A percentile compares a stretch with the other conserved stretches of the same genome.
Conservation (phyloP, 2,888 invertebrate species). For the Metacarcinus magister region DNA sequence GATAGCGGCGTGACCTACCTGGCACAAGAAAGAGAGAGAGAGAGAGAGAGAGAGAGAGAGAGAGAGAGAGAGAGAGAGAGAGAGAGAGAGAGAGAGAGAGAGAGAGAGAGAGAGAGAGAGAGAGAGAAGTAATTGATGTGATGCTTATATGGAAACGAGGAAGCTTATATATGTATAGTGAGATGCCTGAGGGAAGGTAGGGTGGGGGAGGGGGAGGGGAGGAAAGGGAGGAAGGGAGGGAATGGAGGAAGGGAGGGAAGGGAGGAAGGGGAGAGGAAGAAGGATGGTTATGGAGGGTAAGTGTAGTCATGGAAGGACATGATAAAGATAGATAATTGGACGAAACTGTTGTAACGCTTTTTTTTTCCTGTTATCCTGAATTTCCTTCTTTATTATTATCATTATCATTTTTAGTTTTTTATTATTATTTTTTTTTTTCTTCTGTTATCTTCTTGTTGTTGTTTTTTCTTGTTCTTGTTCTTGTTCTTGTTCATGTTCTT, state of each 20-base stretch:
- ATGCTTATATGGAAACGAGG: not conserved
- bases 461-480: no score
- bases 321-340: not conserved
- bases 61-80: not conserved
- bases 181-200: not conserved
- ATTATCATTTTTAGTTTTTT: not conserved
- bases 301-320: not conserved
- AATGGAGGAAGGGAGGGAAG: not conserved
- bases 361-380: no score
- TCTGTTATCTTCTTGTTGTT: no score
- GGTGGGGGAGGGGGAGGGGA: not conserved
- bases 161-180: not conserved
- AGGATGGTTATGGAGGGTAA: not conserved
- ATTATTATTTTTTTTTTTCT: no score
- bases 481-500: no score
- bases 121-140: not conserved
- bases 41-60: not conserved
- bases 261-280: not conserved
- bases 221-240: not conserved
- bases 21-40: not conserved
- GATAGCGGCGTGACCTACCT: constrained; percentile 16
- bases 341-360: no score
- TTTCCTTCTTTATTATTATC: no score
- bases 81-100: not conserved
- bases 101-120: not conserved